phyloP scores from a whole-genome alignment of 2,797 vertebrate species.

The Gymnothorax reevesii region DNA sequence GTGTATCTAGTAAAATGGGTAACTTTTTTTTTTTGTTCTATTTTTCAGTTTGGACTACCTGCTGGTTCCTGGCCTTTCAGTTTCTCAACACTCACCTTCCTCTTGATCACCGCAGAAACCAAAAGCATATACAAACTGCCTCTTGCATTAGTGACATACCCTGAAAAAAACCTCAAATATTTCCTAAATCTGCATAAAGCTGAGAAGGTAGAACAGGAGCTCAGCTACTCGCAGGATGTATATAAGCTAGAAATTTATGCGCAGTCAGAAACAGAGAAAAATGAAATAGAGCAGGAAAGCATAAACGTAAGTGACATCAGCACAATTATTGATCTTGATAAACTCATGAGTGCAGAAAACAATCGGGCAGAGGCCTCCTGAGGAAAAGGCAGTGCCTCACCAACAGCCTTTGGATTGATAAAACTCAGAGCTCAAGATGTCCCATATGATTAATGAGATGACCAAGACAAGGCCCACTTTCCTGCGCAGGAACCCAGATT shows the following conservation, averaged over 20 bases:
- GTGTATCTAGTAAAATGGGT: background rate
- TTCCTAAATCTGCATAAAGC: conserved; percentile 74
- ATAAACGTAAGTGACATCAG: background rate
- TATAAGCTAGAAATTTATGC: conserved; percentile 13
- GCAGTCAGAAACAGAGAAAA: background rate
- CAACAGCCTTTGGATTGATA: background rate
- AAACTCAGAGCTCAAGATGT: background rate
- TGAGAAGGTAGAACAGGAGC: conserved; percentile 56
- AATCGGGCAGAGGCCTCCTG: background rate
- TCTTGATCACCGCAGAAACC: conserved; percentile 83
- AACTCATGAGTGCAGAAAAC: background rate
- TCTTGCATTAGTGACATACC: conserved; percentile 86
- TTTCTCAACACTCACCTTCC: conserved; percentile 85
- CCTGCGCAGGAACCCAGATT: background rate
- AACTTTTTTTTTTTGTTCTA: background rate
- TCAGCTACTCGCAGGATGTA: conserved; percentile 41
- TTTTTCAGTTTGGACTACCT: conserved; percentile 83
- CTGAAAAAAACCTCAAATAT: conserved; percentile 86
- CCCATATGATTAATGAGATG: background rate
- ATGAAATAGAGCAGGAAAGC: background rate
- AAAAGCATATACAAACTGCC: conserved; percentile 83
- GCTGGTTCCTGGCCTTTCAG: conserved; percentile 95
- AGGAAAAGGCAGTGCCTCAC: background rate
- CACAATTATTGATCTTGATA: background rate
- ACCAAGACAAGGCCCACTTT: background rate